Base-by-base conservation (phyloP, 2,797 vertebrate species). In the Syndactyla subalaris region DNA sequence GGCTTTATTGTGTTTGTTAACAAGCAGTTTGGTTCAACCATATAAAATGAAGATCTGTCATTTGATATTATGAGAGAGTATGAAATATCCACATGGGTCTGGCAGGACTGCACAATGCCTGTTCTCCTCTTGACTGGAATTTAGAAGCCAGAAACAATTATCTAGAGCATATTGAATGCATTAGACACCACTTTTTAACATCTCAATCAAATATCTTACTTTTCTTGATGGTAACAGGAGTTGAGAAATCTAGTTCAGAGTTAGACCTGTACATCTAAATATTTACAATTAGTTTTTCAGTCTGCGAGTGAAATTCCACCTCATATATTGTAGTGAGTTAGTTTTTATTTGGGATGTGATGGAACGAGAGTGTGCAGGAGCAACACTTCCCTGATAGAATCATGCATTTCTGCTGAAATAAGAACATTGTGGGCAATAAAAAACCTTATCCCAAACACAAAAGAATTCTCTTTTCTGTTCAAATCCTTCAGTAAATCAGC, bases 331-430 rank as follows among this genome's bases (percentile, higher is more conserved):
- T 49, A 5, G 23, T 17, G 15, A 77, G 38, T 45, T 58, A 70
- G 34, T 43, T 59, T 24, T 45, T 17, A 46, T 7, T 54, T 0
- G 0, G 17, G 10, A 38, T 49, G 52, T 38, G 24, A 24, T 14
- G 13, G 34, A 43, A 39, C 13, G 2, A 61, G 7, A 34, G 8
- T 45, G 29, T 29, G 14, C 27, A 73, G 59, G 17, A 78, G 3
- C 6, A 82, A 34, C 19, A 27, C 6, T 39, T 63, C 18, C 8
- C 3, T 59, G 7, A 39, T 20, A 51, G 45, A 8, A 75, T 20
- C 10, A 22, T 3, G 3, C 0, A 43, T 67, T 89, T 87, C 38
- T 73, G 6, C 3, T 76, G 46, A 71, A 66, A 32, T 43, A 46
- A 32, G 11, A 61, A 11, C 4, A 51, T 6, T 21, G 46, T 59